Conservation (phyloP, 2,113 vertebrate species). For the Collichthys lucidus region DNA sequence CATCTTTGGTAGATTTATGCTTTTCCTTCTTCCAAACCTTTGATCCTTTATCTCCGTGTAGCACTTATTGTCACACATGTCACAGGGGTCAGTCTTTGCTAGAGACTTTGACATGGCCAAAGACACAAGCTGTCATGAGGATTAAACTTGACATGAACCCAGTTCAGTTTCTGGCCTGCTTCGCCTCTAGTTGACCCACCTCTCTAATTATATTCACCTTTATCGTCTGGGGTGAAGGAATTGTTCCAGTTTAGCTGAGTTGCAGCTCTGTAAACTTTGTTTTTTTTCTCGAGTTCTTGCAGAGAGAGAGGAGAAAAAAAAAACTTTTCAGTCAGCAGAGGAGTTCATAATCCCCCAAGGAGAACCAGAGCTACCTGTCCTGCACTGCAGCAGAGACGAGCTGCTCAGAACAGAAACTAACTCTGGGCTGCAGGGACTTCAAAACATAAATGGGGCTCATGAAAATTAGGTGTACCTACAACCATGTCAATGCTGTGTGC, state of each 20-base stretch:
- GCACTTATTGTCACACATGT: not conserved
- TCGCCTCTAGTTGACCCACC: conserved; percentile 23
- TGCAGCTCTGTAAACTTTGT: conserved; percentile 63
- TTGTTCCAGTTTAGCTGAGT: conserved; percentile 69
- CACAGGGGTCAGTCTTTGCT: not conserved
- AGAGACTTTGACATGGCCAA: not conserved
- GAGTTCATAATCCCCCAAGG: conserved; percentile 61
- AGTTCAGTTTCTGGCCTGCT: not conserved
- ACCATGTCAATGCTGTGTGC: conserved; percentile 33
- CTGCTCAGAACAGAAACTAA: conserved; percentile 50
- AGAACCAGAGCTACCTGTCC: conserved; percentile 60
- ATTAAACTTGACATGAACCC: conserved; percentile 4
- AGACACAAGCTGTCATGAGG: not conserved
- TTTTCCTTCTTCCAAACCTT: not conserved
- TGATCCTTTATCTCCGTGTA: conserved; percentile 6
- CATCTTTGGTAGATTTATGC: not conserved
- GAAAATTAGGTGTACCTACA: conserved; percentile 35
- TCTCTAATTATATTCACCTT: conserved; percentile 31
- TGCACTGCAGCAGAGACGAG: conserved; percentile 64
- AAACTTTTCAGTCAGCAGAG: conserved; percentile 70
- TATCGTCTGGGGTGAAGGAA: conserved; percentile 23
- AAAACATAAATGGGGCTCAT: conserved; percentile 48
- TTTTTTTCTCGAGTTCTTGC: conserved; percentile 53
- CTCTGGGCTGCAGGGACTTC: conserved; percentile 53
- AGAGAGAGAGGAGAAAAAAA: conserved; percentile 24